Base-by-base conservation (phyloP, 2,113 vertebrate species). In the Meles meles region DNA sequence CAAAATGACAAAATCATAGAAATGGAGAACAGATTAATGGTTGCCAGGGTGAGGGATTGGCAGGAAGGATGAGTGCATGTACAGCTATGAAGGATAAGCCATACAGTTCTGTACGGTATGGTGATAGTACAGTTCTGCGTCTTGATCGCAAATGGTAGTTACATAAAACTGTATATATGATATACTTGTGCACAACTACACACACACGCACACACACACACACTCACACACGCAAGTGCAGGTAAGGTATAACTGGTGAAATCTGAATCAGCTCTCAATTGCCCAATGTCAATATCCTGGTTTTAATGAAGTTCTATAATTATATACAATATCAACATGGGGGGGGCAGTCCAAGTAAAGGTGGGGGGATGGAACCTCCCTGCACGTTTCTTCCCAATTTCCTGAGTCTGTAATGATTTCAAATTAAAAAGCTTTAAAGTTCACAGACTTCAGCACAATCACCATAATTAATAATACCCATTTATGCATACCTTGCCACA, bases 371-470 rank as follows among this genome's bases (percentile, higher is more conserved):
- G 21, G 71, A 76, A 47, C 4, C 20, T 88, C 9, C 17, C 9
- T 88, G 18, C 17, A 63, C 25, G 76, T 94, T 90, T 93, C 37
- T 87, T 84, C 49, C 15, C 11, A 81, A 76, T 79, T 92, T 63
- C 67, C 65, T 76, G 25, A 84, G 39, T 92, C 83, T 89, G 1
- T 65, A 93, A 76, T 94, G 88, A 93, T 63, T 93, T 76, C 52
- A 82, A 96, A 94, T 71, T 84, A 37, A 93, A 85, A 90, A 17
- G 9, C 14, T 90, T 81, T 63, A 23, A 86, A 82, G 84, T 92
- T 71, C 25, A 87, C 23, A 84, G 84, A 79, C 34, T 55, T 71
- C 15, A 81, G 44, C 25, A 59, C 18, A 17, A 44, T 52, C 17
- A 15, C 59, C 67, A 44, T 29, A 71, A 81, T 39, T 63, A 88